Evolutionary conservation across 2,797 vertebrate species (phyloP), one percentile per base, ranked within the genome.

Genomic region (Nannoperca australis): DNA sequence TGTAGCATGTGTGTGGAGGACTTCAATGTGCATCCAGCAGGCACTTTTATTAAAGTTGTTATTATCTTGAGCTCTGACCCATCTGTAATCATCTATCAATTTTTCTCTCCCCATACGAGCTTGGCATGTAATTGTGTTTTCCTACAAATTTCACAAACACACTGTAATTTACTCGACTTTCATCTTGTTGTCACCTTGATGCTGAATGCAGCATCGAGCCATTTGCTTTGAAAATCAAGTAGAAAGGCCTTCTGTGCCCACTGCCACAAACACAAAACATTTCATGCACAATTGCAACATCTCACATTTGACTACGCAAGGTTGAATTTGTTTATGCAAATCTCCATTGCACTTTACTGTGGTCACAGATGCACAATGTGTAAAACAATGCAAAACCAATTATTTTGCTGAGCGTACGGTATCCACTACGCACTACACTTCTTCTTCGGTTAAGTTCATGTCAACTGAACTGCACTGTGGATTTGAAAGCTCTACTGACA

Each of bases 291-390:
- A 79, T 45, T 87, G 86, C 69, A 78, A 88, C 87, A 83, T 82
- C 51, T 81, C 42, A 36, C 32, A 92, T 95, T 94, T 93, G 91
- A 92, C 93, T 93, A 71, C 13, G 62, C 49, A 58, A 82, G 89
- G 76, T 88, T 78, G 73, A 34, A 91, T 93, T 92, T 93, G 90
- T 87, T 90, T 89, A 94, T 93, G 92, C 91, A 94, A 93, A 94
- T 71, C 67, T 10, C 65, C 24, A 36, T 24, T 47, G 67, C 22
- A 90, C 93, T 95, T 92, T 64, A 87, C 89, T 88, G 84, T 69
- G 88, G 93, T 85, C 76, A 73, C 84, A 83, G 66, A 73, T 44
- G 75, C 69, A 78, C 68, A 49, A n/a, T 53, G 76, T 66, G 74
- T 85, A 69, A 81, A 83, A 77, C 64, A n/a, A 92, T 89, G 88